Percentiles rank a stretch among this genome's conserved stretches.
phyloP scores from a whole-genome alignment of 2,113 vertebrate genomes.

The Osmerus eperlanus region DNA sequence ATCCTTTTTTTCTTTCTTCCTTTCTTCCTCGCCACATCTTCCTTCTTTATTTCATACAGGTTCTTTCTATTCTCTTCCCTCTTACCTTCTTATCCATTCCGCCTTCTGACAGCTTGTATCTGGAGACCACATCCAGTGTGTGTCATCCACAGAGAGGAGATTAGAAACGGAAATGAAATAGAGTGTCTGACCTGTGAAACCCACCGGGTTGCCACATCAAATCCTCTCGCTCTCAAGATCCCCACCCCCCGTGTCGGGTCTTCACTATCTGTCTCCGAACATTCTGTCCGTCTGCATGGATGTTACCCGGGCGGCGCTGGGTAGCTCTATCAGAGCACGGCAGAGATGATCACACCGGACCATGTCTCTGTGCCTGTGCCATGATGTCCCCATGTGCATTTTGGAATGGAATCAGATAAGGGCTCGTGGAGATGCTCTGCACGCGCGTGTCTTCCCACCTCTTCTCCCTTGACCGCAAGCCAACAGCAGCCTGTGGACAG shows the following conservation, averaged over 20 bases:
- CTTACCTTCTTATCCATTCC: neutral
- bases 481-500: neutral
- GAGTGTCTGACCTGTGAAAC: no score
- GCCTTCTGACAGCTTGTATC: no score
- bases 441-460: neutral
- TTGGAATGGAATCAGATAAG: neutral
- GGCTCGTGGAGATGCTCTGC: neutral
- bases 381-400: neutral
- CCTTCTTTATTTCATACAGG: neutral
- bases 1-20: neutral
- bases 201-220: no score
- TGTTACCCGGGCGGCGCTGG: no score
- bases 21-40: neutral
- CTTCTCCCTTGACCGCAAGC: neutral
- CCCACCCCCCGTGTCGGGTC: no score
- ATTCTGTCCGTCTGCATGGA: no score
- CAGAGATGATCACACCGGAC: neutral
- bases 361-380: neutral
- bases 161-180: no score
- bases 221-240: no score
- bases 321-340: neutral
- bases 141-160: no score
- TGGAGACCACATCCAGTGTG: no score
- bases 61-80: neutral
- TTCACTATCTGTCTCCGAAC: no score